Conservation (phyloP, 1,140 invertebrate species). For the Centruroides sculpturatus region DNA sequence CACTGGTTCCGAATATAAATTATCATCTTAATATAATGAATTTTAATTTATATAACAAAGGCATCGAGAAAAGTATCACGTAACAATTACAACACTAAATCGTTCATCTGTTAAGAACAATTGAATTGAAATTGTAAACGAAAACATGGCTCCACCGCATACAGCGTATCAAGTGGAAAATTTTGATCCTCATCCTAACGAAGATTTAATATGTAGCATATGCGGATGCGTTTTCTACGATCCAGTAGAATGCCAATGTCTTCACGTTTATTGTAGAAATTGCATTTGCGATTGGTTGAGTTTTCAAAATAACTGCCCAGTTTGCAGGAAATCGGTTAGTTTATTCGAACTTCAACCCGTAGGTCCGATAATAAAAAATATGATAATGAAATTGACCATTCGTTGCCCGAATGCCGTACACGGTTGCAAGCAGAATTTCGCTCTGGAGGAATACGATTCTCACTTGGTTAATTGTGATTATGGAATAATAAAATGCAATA, state of each 20-base stretch:
- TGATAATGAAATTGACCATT: constrained; percentile 7
- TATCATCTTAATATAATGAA: no score
- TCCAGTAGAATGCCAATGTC: constrained; percentile 9
- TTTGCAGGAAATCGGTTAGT: constrained; percentile 4
- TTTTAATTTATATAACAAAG: no score
- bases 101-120: no score
- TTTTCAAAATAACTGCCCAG: constrained; percentile 3
- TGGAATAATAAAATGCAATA: constrained; percentile 2
- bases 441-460: constrained; percentile 1
- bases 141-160: constrained; percentile 14
- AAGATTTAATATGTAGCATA: constrained; percentile 11
- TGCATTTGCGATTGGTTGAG: constrained; percentile 8
- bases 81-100: no score
- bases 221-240: constrained; percentile 7
- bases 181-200: constrained; percentile 3
- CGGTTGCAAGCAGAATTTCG: constrained; percentile 4
- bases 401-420: background rate
- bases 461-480: constrained; percentile 1
- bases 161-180: constrained; percentile 7
- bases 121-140: no score
- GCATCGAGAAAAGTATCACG: no score
- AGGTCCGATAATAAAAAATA: background rate
- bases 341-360: background rate
- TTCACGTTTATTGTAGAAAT: constrained; percentile 9
- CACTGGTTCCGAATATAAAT: no score